These are phyloP conservation scores for Neoscelio sp. DNA, from an alignment of 2,888 invertebrate species.

Conservation along the genomic window DNA sequence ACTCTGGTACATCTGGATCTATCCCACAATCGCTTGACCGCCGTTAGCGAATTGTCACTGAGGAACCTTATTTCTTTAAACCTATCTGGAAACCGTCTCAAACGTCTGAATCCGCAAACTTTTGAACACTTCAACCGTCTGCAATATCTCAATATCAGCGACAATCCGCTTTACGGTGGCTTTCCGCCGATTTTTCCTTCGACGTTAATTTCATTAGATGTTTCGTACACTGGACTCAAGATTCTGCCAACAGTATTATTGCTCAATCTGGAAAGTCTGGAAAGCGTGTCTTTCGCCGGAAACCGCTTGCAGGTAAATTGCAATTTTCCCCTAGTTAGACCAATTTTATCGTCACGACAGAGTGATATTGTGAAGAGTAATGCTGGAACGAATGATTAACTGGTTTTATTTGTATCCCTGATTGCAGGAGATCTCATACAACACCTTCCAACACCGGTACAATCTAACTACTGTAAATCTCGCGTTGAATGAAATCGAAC, in stretches of 20 bases:
- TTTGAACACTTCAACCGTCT: conserved; percentile 88
- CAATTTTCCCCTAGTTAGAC: conserved; percentile 34
- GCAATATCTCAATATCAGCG: conserved; percentile 90
- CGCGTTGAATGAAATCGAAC: conserved; percentile 91
- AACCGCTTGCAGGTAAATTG: conserved; percentile 85
- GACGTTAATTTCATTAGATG: conserved; percentile 87
- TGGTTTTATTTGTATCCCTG: conserved; percentile 8
- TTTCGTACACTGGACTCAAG: conserved; percentile 90
- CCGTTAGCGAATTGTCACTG: conserved; percentile 87
- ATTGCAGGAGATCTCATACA: conserved; percentile 88
- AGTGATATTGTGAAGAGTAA: conserved; percentile 12
- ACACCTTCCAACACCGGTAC: conserved; percentile 90
- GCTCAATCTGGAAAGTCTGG: conserved; percentile 87
- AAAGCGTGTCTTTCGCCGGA: conserved; percentile 88
- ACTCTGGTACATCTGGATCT: conserved; percentile 89
- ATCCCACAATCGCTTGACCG: conserved; percentile 89
- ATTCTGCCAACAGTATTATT: conserved; percentile 89
- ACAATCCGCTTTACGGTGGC: conserved; percentile 90
- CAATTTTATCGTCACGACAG: conserved; percentile 21
- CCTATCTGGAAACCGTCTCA: conserved; percentile 91
- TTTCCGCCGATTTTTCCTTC: conserved; percentile 84
- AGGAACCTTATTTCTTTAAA: conserved; percentile 88
- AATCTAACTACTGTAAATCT: conserved; percentile 91
- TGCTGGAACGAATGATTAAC: conserved; percentile 19
- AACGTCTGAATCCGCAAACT: conserved; percentile 88